These are phyloP conservation scores for Rhynchonema sp. DNA, from an alignment of 2,888 invertebrate species.

Conservation along the genomic window DNA sequence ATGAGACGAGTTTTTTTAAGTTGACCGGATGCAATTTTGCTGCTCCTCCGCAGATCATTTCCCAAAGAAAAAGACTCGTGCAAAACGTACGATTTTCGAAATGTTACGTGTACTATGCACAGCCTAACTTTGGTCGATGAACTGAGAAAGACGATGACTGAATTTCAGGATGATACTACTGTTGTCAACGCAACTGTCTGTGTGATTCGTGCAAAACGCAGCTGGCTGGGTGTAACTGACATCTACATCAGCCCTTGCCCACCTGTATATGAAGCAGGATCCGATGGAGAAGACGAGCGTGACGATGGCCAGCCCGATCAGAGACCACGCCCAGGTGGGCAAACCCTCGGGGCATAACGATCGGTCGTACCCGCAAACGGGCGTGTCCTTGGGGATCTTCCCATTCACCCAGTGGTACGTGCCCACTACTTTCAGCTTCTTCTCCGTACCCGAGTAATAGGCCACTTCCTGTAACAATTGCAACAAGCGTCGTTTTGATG, in stretches of 20 bases:
- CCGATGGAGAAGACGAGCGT: constrained; percentile 48
- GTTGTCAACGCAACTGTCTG: too few species aligned
- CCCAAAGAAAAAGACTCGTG: too few species aligned
- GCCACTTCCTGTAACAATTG: constrained; percentile 73
- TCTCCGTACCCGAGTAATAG: constrained; percentile 61
- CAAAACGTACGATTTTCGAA: too few species aligned
- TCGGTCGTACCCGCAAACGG: constrained; percentile 75
- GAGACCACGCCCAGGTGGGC: constrained; percentile 64
- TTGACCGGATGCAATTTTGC: too few species aligned
- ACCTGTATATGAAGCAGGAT: constrained; percentile 61
- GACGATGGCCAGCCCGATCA: constrained; percentile 57
- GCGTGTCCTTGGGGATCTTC: constrained; percentile 57
- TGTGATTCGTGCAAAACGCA: too few species aligned
- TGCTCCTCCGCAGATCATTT: too few species aligned
- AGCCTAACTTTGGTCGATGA: too few species aligned
- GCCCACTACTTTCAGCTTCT: constrained; percentile 50
- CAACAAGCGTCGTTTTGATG: too few species aligned
- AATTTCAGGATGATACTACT: neutral
- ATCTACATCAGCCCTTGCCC: constrained; percentile 7
- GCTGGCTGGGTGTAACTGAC: too few species aligned
- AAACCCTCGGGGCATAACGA: constrained; percentile 56
- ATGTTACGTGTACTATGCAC: too few species aligned
- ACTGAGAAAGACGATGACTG: neutral
- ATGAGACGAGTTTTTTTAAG: too few species aligned
- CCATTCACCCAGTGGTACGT: constrained; percentile 60